Base-by-base conservation (phyloP, 2,113 vertebrate genomes). In the Lophura nycthemera region DNA sequence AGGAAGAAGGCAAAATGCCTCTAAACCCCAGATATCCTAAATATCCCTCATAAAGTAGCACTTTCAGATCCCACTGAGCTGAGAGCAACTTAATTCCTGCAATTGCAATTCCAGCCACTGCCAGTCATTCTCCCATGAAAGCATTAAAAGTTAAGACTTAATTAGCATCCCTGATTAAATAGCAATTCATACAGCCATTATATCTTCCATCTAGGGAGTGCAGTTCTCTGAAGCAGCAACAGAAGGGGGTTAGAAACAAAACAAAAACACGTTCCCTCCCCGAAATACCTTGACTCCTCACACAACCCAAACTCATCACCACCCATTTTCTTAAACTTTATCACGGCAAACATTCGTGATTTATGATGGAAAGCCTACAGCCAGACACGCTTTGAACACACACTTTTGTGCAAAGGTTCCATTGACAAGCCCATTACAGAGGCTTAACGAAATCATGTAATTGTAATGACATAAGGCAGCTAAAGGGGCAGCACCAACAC, bases 121-220 rank as follows among this genome's bases (percentile, higher is more conserved):
- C 86, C 93, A 95, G 93, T 89, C 90, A 95, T 90, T 94, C 88
- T 95, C 94, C 90, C 90, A 86, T 66, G 84, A 87, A 95, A 95
- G 89, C 86, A 81, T 63, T 96, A 92, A 84, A 89, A 94, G 86
- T 86, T 84, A 82, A 91, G 88, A 95, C 93, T 97, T 97, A 97
- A 97, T 97, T 96, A 97, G 92, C 91, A 91, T 82, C 66, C 78
- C 88, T 92, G 95, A 96, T 97, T 96, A 96, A 97, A 97, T 77
- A 87, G 86, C 97, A 97, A 95, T 96, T 95, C 94, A 95, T 89
- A 83, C 30, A 83, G 90, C 42, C 82, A 83, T 96, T 95, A 45
- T 60, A 70, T 74, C 84, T 96, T 79, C 73, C 90, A 95, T 30
- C 67, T 77, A 83, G 70, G 57, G 81, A 93, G 61, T 0, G 0